Conservation (phyloP, 2,888 invertebrate genomes). For the Cephus pygmeus region DNA sequence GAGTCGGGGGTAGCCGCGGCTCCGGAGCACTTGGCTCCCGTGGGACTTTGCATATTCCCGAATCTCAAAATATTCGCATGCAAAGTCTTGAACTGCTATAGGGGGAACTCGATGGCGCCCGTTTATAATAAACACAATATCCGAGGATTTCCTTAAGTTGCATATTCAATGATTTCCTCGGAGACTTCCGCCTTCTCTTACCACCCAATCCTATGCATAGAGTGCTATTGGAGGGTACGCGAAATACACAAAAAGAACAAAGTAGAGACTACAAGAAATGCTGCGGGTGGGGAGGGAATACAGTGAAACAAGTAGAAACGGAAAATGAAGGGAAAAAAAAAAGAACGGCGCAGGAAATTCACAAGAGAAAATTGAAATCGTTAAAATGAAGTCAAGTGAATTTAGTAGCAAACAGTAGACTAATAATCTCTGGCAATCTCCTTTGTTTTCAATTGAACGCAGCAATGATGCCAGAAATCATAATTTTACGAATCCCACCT, state of each 20-base stretch:
- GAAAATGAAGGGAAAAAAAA: conserved; percentile 1
- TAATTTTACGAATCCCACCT: neutral
- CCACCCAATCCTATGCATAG: conserved; percentile 4
- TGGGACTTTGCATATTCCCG: conserved; percentile 44
- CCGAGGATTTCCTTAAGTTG: conserved; percentile 70
- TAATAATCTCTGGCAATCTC: neutral
- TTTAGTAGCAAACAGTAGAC: neutral
- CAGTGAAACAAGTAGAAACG: neutral
- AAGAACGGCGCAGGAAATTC: neutral
- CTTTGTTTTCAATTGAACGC: neutral
- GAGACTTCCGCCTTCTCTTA: conserved; percentile 68
- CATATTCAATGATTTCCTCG: conserved; percentile 83
- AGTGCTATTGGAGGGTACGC: neutral
- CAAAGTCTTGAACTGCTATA: conserved; percentile 41
- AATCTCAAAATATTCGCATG: conserved; percentile 62
- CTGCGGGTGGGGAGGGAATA: neutral
- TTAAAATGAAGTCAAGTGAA: neutral
- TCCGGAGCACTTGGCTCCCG: neutral
- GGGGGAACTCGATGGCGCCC: conserved; percentile 30
- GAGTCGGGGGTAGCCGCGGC: neutral
- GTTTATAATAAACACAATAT: conserved; percentile 66
- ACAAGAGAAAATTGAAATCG: neutral
- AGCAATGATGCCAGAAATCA: neutral
- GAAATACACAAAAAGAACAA: conserved; percentile 1
- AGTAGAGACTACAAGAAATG: neutral